Conservation (phyloP, 2,797 vertebrate species). For the Darevskia mixta region DNA sequence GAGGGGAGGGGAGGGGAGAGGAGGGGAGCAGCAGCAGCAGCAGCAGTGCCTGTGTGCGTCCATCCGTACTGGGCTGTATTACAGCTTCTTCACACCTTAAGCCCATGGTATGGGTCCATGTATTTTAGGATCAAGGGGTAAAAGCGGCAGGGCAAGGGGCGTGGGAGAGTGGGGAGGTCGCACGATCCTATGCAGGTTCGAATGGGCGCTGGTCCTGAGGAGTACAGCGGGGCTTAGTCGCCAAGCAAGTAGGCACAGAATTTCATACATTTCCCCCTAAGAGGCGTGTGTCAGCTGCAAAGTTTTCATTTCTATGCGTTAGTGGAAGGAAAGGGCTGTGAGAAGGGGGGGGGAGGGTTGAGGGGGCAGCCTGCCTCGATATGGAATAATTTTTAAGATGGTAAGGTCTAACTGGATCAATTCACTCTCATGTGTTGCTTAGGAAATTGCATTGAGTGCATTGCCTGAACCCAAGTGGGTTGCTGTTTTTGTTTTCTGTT, state of each 20-base stretch:
- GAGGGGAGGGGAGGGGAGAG: not conserved
- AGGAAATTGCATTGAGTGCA: not conserved
- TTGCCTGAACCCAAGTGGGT: not conserved
- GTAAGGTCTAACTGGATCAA: not conserved
- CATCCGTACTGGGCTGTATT: not conserved
- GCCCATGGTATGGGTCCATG: not conserved
- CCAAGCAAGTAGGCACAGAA: not conserved
- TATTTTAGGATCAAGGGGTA: not conserved
- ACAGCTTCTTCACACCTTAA: not conserved
- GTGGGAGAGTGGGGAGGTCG: not conserved
- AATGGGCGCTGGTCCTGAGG: not conserved
- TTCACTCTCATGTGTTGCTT: not conserved
- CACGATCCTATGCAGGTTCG: not conserved
- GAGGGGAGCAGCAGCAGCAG: constrained; percentile 23
- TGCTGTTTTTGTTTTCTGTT: no score
- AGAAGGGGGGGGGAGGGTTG: not conserved
- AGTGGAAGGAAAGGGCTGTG: not conserved
- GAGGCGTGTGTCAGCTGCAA: constrained; percentile 16
- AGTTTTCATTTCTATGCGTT: not conserved
- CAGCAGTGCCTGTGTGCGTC: not conserved
- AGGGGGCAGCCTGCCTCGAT: not conserved
- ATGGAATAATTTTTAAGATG: no score
- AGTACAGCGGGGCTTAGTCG: not conserved
- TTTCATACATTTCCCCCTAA: not conserved
- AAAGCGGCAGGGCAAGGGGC: not conserved